Base-by-base conservation (phyloP, 2,888 invertebrate species). In the Mechanitis messenoides region DNA sequence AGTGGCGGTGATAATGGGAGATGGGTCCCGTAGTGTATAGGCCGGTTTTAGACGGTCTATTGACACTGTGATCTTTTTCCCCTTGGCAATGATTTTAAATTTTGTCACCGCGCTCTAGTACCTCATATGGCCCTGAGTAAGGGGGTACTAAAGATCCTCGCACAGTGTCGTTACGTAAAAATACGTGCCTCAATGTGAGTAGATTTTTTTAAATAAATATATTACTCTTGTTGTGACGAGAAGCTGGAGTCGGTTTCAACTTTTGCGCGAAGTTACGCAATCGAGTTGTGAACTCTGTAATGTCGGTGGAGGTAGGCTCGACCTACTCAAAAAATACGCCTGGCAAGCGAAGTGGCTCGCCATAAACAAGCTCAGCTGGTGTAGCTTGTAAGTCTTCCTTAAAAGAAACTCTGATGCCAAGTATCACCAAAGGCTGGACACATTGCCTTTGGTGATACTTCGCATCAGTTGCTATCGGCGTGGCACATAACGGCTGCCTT, bases 281-380 rank as follows among this genome's bases (percentile, higher is more conserved):
- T 1, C 67, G 63, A 2, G 66, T 42, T 0, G 61, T 33, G 35
- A 65, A 69, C 46, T 66, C 64, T 3, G 66, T 57, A 0, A 63
- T 28, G 47, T 69, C 68, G 2, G 46, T 50, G 3, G 59, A 56
- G 1, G 9, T 53, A 20, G 12, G 0, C 55, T 56, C 11, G 33
- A 33, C 45, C 28, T 58, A 20, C 33, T 45, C 9, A 6, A 69
- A 59, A n/a, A 73, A 69, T 33, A 71, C 60, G 3, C 56, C 71
- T 2, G 72, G 74, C 1, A 72, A 61, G 1, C 71, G 59, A 1
- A 74, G 62, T 0, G 70, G 61, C 45, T 72, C 69, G 0, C 73
- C 73, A 42, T 71, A 72, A 0, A 75, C 61, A 1, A 75, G 42
- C 33, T 75, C 74, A 0, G 68, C 68, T 0, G 67, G 55, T 0